Evolutionary conservation across 2,113 vertebrate genomes (phyloP), one percentile per base, ranked within the genome.

Genomic region (Oncorhynchus tshawytscha): DNA sequence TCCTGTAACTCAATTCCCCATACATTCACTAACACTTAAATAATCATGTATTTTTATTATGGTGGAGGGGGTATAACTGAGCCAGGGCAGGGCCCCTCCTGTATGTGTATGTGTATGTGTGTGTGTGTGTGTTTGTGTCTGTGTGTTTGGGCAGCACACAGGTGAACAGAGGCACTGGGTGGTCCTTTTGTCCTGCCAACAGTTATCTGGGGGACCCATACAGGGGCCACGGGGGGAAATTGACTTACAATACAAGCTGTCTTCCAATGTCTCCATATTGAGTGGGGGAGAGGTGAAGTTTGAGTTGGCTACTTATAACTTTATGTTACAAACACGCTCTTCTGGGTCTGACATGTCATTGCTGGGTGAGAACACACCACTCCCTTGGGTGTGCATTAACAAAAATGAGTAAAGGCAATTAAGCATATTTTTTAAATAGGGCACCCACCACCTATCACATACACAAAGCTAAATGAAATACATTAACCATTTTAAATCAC

Each of bases 1-100:
- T 60, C 25, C 45, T 86, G 84, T 79, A 78, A 86, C 79, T 83
- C 60, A 84, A 76, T 31, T 72, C 49, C 20, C 25, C 2, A 7
- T 70, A 59, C 59, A 49, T 65, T 72, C 25, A 73, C 70, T 78
- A 18, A 45, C 39, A 2, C 74, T 60, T 77, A 29, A 16, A 25
- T 27, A 67, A 31, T 67, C 15, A n/a, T 15, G 15, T 18, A 5
- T 18, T 8, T 67, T 2, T 31, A 67, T 4, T 80, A 68, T 76
- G 76, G 72, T 31, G 73, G 34, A 2, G 0, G 22, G 65, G 73
- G 70, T 51, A 77, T 77, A 73, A 78, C 34, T 78, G 72, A 81
- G 24, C 74, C 66, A 48, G 39, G 9, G 39, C 57, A 73, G 72
- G 45, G 54, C 72, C 27, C 22, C 76, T 22, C 48, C 72, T 49